Evolutionary conservation across 2,113 vertebrate genomes (phyloP).

Genomic region (Emydocephalus ijimae): DNA sequence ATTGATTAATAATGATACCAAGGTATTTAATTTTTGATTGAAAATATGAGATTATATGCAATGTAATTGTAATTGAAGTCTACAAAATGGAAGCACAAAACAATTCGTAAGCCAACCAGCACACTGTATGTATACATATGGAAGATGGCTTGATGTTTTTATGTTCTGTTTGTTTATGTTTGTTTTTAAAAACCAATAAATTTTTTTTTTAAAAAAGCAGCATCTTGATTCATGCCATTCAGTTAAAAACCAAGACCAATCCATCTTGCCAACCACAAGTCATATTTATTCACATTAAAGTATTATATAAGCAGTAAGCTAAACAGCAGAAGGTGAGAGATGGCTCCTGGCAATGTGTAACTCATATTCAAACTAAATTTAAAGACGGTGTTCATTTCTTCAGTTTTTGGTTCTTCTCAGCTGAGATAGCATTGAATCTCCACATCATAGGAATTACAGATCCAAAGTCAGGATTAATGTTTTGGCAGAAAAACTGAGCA

Average conservation of each 20-base stretch:
- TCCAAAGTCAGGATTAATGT: background rate
- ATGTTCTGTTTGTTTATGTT: no score
- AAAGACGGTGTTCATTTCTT: background rate
- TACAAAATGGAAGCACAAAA: no score
- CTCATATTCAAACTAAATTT: background rate
- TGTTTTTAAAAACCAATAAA: no score
- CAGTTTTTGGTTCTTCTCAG: background rate
- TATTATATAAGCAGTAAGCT: background rate
- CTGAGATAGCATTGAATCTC: background rate
- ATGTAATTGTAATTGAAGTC: no score
- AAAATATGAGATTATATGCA: no score
- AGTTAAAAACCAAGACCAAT: slow-evolving; percentile 36
- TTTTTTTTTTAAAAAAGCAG: background rate
- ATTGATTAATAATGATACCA: no score
- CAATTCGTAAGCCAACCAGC: no score
- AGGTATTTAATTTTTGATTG: no score
- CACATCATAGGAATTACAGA: background rate
- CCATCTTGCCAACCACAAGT: slow-evolving; percentile 36
- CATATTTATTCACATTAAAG: background rate
- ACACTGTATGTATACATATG: no score
- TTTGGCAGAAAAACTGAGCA: background rate
- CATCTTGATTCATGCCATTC: slow-evolving; percentile 27
- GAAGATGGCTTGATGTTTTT: no score
- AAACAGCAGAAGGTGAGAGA: background rate
- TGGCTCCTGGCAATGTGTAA: background rate